Conservation (phyloP, 2,797 vertebrate species). For the Todus mexicanus region DNA sequence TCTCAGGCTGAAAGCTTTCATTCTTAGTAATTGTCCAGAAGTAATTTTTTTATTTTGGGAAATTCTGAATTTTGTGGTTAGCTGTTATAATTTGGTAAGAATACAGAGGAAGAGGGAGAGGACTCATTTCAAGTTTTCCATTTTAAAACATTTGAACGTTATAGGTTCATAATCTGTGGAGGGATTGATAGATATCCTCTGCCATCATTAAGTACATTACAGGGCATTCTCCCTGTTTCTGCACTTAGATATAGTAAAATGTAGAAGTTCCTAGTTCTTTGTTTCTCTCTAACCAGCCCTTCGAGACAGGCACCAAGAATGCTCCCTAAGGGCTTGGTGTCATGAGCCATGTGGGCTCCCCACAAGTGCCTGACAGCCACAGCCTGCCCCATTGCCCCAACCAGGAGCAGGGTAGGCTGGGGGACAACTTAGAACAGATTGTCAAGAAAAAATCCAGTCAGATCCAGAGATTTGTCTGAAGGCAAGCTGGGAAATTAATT, state of each 20-base stretch:
- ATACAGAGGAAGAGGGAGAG: background rate
- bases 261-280: background rate
- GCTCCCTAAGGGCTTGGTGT: background rate
- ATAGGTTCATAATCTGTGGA: background rate
- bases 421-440: background rate
- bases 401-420: rapidly evolving
- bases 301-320: background rate
- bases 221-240: background rate
- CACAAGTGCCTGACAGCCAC: background rate
- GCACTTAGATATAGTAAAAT: background rate
- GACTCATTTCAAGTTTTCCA: background rate
- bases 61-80: background rate
- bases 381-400: background rate
- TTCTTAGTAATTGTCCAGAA: background rate
- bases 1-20: background rate
- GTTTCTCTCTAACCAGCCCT: background rate
- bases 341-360: background rate
- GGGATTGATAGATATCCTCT: background rate
- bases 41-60: background rate
- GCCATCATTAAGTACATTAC: background rate
- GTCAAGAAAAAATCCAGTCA: background rate
- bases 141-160: background rate
- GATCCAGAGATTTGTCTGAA: background rate
- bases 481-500: background rate
- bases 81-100: background rate